phyloP scores from a whole-genome alignment of 2,113 vertebrate species.

The Oreochromis spilurus region DNA sequence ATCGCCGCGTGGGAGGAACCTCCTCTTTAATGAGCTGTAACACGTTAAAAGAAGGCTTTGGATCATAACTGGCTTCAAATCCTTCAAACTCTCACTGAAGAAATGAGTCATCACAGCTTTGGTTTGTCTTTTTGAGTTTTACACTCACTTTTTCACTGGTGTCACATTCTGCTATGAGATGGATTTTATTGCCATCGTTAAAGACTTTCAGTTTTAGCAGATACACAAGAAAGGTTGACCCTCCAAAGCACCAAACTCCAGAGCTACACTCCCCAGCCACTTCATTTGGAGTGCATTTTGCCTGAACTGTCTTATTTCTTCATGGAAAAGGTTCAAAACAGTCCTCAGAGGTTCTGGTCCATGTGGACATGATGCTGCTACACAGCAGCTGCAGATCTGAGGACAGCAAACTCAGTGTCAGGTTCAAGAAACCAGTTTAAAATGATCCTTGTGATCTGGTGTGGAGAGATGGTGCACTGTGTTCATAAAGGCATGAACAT shows the following conservation, averaged over 20 bases:
- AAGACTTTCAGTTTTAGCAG: not conserved
- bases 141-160: not conserved
- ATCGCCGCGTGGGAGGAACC: not conserved
- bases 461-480: not conserved
- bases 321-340: not conserved
- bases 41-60: not conserved
- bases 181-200: not conserved
- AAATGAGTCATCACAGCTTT: not conserved
- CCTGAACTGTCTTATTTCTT: not conserved
- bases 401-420: not conserved
- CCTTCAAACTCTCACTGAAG: not conserved
- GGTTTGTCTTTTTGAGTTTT: not conserved
- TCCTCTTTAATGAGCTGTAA: not conserved
- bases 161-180: not conserved
- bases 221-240: not conserved
- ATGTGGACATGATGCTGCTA: not conserved
- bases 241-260: not conserved
- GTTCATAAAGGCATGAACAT: not conserved
- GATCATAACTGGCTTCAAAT: not conserved
- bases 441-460: fast-evolving
- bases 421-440: not conserved
- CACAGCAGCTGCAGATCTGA: not conserved
- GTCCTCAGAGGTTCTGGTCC: not conserved
- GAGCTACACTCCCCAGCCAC: not conserved
- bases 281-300: not conserved